These are phyloP conservation scores for Apostichopus californicus DNA, from an alignment of 35 echinoderm and acorn worm genomes.

Conservation along the genomic window DNA sequence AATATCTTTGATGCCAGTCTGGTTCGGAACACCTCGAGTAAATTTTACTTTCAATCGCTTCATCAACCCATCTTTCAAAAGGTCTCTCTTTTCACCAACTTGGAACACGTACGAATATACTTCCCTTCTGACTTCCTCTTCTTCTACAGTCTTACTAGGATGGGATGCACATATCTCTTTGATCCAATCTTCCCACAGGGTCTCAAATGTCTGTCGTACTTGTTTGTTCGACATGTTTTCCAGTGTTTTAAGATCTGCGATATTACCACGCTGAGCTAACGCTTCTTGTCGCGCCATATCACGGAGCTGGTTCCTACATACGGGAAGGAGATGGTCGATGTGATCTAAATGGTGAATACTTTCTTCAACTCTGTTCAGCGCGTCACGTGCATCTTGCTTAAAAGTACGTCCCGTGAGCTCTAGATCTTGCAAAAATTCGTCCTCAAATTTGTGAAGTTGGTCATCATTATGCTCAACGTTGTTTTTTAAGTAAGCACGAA, in stretches of 20 bases:
- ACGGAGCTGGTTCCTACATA: conserved; percentile 34
- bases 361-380: conserved; percentile 1
- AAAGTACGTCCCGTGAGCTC: neutral
- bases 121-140: conserved; percentile 36
- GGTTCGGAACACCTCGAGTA: too few relatives aligned
- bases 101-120: neutral
- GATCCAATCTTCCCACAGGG: conserved; percentile 37
- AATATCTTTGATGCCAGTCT: neutral
- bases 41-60: too few relatives aligned
- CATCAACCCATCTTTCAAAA: conserved; percentile 4
- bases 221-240: neutral
- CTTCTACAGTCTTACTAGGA: neutral
- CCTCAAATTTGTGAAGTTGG: conserved; percentile 44
- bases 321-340: conserved; percentile 21
- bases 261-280: neutral
- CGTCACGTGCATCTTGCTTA: neutral
- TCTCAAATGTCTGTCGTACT: neutral
- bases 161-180: conserved; percentile 8
- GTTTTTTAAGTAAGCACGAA: neutral
- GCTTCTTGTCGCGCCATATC: conserved; percentile 20
- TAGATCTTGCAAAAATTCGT: conserved; percentile 25
- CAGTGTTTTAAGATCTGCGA: neutral
- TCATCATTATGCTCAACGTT: conserved; percentile 20
- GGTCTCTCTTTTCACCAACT: conserved; percentile 29
- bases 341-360: conserved; percentile 2